Conservation (phyloP, 2,113 vertebrate species). For the Mus spicilegus region DNA sequence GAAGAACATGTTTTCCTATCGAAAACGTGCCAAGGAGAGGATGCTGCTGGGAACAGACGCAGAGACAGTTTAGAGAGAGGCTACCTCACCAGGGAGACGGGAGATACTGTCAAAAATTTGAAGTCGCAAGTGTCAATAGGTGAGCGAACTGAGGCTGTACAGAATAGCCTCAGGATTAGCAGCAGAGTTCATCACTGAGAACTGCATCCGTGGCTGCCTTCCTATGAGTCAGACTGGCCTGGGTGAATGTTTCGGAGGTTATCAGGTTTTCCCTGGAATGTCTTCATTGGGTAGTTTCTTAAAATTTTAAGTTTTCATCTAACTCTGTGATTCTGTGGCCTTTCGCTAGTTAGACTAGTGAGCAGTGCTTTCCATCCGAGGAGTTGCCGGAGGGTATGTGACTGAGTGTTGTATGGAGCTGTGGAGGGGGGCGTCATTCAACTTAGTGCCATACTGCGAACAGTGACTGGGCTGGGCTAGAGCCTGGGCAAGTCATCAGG, state of each 20-base stretch:
- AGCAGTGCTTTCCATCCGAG: background rate
- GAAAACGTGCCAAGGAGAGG: background rate
- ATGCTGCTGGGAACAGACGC: background rate
- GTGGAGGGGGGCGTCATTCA: background rate
- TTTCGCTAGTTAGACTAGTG: background rate
- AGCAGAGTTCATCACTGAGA: background rate
- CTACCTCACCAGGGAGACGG: conserved; percentile 14
- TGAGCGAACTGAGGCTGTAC: conserved; percentile 16
- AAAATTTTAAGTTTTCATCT: conserved; percentile 18
- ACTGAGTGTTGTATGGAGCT: background rate
- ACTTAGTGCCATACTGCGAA: background rate
- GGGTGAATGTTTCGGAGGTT: background rate
- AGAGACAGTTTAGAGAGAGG: background rate
- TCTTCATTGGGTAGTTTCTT: conserved; percentile 7
- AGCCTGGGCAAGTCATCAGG: background rate
- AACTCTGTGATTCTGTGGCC: background rate
- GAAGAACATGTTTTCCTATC: background rate
- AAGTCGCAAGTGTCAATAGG: conserved; percentile 25
- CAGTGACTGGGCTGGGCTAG: background rate
- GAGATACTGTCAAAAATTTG: conserved; percentile 64
- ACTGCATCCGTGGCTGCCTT: background rate
- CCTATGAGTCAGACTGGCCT: background rate
- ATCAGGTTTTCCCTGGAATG: background rate
- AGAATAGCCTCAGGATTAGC: background rate
- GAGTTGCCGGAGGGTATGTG: background rate